Base-by-base conservation (phyloP, 2,113 vertebrate genomes). In the Silurus asotus region DNA sequence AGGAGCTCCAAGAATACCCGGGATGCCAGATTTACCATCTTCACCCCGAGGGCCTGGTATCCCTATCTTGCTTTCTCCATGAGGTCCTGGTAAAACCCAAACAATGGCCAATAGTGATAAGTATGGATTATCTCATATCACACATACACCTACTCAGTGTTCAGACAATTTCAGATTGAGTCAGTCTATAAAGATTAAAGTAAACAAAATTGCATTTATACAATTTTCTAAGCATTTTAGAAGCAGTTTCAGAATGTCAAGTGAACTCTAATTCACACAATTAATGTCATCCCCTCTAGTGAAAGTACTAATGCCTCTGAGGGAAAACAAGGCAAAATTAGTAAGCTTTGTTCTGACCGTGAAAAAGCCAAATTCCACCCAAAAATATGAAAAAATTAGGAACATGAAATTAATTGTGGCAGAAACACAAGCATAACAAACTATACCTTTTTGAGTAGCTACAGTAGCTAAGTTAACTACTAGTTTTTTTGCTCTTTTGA, bases 61-160 rank as follows among this genome's bases (percentile, higher is more conserved):
- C 55, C 96, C 96, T 80, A 94, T 86, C 49, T 94, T 93, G 20
- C 94, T 91, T 92, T 96, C 96, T 70, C 96, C 96, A 61, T 90
- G 84, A 65, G 93, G 93, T 48, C 96, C 97, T 98, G 89, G 67
- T 86, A 59, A 82, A 84, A 78, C 37, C 91, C 62, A 87, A 8
- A 53, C 69, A 83, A 55, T 79, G 1, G 45, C 14, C 4, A 8
- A 61, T 67, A 25, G 11, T 55, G 3, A 83, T n/a, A 75, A 56
- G n/a, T 5, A 69, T 82, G 8, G 14, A 69, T 17, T 28, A 56
- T n/a, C 9, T 55, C 51, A 77, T 55, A 15, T 79, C 75, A 56
- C 19, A 55, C 13, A 51, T 48, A 64, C 20, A 23, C 19, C 4
- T 19, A 75, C n/a, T n/a, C 5, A 25, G 5, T 8, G 28, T 14